Evolutionary conservation across 1,140 invertebrate species (phyloP).

Genomic region (Drosophila asahinai): DNA sequence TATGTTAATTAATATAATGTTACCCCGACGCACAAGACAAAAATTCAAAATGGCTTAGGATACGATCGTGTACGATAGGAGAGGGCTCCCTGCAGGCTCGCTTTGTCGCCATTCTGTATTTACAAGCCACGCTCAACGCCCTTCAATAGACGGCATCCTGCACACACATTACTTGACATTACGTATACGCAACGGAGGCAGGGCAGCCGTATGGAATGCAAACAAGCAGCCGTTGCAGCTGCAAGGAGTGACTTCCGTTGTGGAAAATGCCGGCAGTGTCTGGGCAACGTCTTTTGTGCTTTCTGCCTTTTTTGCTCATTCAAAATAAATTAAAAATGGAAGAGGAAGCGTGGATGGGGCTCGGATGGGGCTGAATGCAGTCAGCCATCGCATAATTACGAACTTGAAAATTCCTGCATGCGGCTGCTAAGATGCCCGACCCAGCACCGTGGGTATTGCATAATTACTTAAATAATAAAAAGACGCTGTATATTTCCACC

Average conservation of each 20-base stretch:
- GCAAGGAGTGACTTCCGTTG: slow-evolving; percentile 77
- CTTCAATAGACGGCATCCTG: slow-evolving; percentile 58
- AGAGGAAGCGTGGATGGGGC: slow-evolving; percentile 57
- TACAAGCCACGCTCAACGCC: slow-evolving; percentile 79
- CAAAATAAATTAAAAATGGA: slow-evolving; percentile 78
- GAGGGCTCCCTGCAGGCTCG: slow-evolving; percentile 64
- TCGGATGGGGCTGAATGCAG: slow-evolving; percentile 14
- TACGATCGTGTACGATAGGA: slow-evolving; percentile 5
- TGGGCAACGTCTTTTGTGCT: slow-evolving; percentile 65
- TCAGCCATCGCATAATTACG: slow-evolving; percentile 73
- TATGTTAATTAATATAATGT: slow-evolving; percentile 84
- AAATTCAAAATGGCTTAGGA: slow-evolving; percentile 79
- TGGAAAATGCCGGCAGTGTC: slow-evolving; percentile 77
- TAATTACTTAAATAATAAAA: slow-evolving; percentile 79
- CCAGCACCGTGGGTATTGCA: slow-evolving; percentile 55
- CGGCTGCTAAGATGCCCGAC: slow-evolving; percentile 24
- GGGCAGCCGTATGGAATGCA: slow-evolving; percentile 69
- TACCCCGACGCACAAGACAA: slow-evolving; percentile 66
- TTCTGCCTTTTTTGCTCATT: slow-evolving; percentile 65
- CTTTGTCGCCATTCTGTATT: slow-evolving; percentile 80
- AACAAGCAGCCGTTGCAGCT: slow-evolving; percentile 53
- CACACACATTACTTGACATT: slow-evolving; percentile 66
- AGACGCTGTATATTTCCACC: slow-evolving; percentile 37
- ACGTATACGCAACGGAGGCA: slow-evolving; percentile 68
- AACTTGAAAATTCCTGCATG: slow-evolving; percentile 72